A percentile compares a stretch with the other conserved stretches of the same genome.
Conservation (phyloP, 1,140 invertebrate genomes). For the Rhagoletis pomonella region DNA sequence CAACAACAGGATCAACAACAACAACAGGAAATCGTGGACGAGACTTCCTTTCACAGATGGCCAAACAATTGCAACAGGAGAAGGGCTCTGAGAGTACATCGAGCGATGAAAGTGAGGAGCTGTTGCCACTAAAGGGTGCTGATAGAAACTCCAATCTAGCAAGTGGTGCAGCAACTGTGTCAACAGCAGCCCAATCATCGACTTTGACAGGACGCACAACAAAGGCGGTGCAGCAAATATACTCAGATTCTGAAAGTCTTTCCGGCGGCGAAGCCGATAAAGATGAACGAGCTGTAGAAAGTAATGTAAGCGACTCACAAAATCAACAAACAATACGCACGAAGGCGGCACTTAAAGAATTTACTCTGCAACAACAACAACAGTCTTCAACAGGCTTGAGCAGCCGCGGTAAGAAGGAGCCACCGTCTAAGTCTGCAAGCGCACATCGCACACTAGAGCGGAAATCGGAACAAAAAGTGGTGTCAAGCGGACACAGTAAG, state of each 20-base stretch:
- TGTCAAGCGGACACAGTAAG: conserved; percentile 61
- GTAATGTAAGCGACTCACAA: conserved; percentile 80
- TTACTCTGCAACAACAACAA: conserved; percentile 74
- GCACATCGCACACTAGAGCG: conserved; percentile 56
- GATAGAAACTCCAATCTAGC: conserved; percentile 39
- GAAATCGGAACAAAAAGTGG: background rate
- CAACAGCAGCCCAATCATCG: conserved; percentile 85
- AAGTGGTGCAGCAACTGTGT: conserved; percentile 73
- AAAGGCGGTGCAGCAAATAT: conserved; percentile 67
- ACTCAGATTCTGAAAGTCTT: conserved; percentile 70
- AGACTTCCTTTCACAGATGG: conserved; percentile 76
- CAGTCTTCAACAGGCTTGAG: conserved; percentile 20
- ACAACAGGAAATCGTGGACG: conserved; percentile 60
- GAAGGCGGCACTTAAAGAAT: conserved; percentile 89
- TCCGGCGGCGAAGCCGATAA: conserved; percentile 64
- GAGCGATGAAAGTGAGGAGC: conserved; percentile 86
- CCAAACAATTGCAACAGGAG: conserved; percentile 78
- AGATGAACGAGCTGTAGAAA: conserved; percentile 74
- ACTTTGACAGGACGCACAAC: conserved; percentile 69
- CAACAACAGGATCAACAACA: conserved; percentile 50
- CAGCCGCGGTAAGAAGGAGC: conserved; percentile 11
- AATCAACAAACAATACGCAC: conserved; percentile 81
- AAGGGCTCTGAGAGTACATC: conserved; percentile 76
- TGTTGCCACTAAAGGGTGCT: conserved; percentile 76
- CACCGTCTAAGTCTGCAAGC: conserved; percentile 20